Conservation (phyloP, 64 coral and sea anemone genomes). For the Montipora foliosa region DNA sequence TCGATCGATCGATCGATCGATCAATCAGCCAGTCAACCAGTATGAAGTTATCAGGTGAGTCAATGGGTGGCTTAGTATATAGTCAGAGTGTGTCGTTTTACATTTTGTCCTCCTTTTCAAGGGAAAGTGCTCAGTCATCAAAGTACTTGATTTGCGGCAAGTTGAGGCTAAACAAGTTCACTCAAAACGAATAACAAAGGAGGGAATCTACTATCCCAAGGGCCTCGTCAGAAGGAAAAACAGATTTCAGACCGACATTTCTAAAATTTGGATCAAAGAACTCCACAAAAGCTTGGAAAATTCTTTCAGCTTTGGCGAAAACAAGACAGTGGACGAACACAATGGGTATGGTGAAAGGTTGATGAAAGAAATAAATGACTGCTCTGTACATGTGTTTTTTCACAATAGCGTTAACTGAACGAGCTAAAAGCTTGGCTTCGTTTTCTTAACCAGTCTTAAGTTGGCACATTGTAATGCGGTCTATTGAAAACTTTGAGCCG, state of each 20-base stretch:
- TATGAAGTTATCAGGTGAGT: too few species aligned
- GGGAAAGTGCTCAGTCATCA: constrained; percentile 94
- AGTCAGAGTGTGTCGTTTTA: background rate
- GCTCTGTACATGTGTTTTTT: too few species aligned
- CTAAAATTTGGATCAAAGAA: constrained; percentile 82
- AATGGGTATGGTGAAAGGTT: constrained; percentile 37
- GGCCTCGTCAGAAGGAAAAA: constrained; percentile 26
- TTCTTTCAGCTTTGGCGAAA: constrained; percentile 72
- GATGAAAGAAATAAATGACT: too few species aligned
- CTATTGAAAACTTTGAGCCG: too few species aligned
- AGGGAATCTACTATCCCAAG: constrained; percentile 35
- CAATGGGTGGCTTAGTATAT: background rate
- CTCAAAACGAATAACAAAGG: constrained; percentile 15
- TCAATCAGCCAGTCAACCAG: background rate
- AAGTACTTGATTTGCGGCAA: constrained; percentile 72
- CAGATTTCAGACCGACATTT: constrained; percentile 35
- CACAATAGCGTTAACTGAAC: too few species aligned
- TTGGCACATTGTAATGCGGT: too few species aligned
- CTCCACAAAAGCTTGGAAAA: constrained; percentile 72
- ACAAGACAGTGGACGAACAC: constrained; percentile 81
- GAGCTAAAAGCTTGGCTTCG: too few species aligned
- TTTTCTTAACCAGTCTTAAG: too few species aligned
- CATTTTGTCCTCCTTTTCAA: constrained; percentile 22
- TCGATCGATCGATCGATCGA: background rate
- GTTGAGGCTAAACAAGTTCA: background rate